Base-by-base conservation (phyloP, 2,888 invertebrate genomes). In the Adineta ricciae region DNA sequence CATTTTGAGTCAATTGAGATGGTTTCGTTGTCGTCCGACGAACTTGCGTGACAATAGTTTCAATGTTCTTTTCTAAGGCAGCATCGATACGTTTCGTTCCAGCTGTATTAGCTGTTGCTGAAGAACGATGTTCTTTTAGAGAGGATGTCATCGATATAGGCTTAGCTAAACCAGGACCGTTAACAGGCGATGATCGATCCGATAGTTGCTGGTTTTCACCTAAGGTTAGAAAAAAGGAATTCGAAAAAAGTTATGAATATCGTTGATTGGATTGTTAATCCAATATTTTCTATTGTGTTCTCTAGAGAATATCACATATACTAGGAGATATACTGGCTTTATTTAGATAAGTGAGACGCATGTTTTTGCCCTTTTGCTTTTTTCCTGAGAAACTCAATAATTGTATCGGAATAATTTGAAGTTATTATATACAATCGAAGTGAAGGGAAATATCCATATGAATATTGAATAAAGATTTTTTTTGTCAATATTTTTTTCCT, bases 61-160 rank as follows among this genome's bases (percentile, higher is more conserved):
- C 78, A 24, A 78, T 78, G n/a, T 78, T 78, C 41, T 78, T 78
- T 78, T 78, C 78, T 78, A 78, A 78, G 24, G 78, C 78, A 41
- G 38, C 78, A 41, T 78, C 78, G 14, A 78, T 19, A 41, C 78
- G 78, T 78, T 78, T 78, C 41, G 38, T 78, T 41, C 41, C 78
- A n/a, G n/a, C 78, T 16, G 41, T 16, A 78, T 41, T 78, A 8
- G 41, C 41, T 78, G 78, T 24, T 19, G 38, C 11, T 41, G 41
- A 41, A n/a, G 11, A 8, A 2, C 41, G 73, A 19, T 78, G 78
- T 78, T 78, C 41, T 41, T 41, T 24, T 41, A 38, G 2, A 41
- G 78, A 78, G 4, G 38, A 41, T 41, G 78, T 24, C 78, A 78
- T 78, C n/a, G 78, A 41, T 78, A 78, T 38, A 24, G 78, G 41